Base-by-base conservation (phyloP, 2,797 vertebrate genomes). In the Malacoctenus gilli region DNA sequence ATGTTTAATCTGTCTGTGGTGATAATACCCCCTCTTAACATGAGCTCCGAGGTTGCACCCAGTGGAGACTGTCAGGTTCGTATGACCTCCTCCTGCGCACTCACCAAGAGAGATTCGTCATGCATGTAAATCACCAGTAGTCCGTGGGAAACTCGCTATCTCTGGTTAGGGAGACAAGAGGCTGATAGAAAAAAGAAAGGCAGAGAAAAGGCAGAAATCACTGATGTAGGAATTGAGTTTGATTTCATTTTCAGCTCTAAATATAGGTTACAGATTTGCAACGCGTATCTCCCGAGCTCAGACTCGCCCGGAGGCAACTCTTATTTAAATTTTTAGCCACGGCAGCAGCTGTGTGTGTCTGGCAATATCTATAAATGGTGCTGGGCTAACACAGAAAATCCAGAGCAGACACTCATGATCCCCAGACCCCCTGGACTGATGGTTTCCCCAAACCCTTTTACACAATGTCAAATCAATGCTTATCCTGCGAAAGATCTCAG, bases 71-170 rank as follows among this genome's bases (percentile, higher is more conserved):
- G 62, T 52, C 70, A 60, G 74, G 37, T 72, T 76, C 43, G 34
- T 81, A 84, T 71, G 49, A 68, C 61, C 66, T 66, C 9, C 72
- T 36, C 31, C 56, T 55, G 69, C 9, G 25, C 25, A 4, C 25
- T 28, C 5, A 5, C 9, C 25, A 36, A 38, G 11, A 48, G 48
- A 58, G 55, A 66, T 81, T 73, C 31, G 44, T 64, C 60, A 55
- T 61, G 70, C 74, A 53, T 68, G 60, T 62, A 65, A 77, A 83
- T 77, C 57, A n/a, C 10, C 51, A 46, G 30, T 59, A 46, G 76
- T 57, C 62, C 69, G 52, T 64, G 53, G 54, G 50, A 52, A 79
- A 77, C 10, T 13, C 62, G 49, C 35, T 12, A 50, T 47, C 59
- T 46, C 34, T 23, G 46, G 20, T 48, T 21, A 64, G 55, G 19